Conservation (phyloP, 2,888 invertebrate genomes). For the Lypha dubia region DNA sequence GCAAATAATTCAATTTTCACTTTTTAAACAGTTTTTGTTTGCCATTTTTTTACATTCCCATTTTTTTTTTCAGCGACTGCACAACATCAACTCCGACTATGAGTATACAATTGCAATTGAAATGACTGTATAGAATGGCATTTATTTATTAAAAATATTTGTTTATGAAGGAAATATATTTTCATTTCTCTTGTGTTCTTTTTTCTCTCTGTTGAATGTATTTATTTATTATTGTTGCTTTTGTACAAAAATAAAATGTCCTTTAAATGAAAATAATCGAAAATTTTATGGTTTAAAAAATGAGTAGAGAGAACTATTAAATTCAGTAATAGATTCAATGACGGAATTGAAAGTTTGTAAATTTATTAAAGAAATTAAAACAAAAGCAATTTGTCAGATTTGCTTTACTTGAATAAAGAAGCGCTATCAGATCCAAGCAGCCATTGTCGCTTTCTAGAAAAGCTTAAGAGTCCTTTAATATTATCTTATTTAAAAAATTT, state of each 20-base stretch:
- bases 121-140: slow-evolving; percentile 47
- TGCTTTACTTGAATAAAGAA: too few relatives aligned
- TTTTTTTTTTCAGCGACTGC: slow-evolving; percentile 9
- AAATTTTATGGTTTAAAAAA: neutral
- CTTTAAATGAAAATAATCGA: slow-evolving; percentile 28
- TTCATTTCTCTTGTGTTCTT: slow-evolving; percentile 15
- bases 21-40: slow-evolving; percentile 55
- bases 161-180: slow-evolving; percentile 58
- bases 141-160: slow-evolving; percentile 63
- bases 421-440: too few relatives aligned
- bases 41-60: neutral
- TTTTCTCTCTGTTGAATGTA: too few relatives aligned
- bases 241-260: slow-evolving; percentile 2
- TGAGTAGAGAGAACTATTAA: neutral
- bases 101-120: slow-evolving; percentile 27
- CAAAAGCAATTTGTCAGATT: too few relatives aligned
- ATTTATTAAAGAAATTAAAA: neutral
- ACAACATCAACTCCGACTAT: slow-evolving; percentile 17
- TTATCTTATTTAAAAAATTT: too few relatives aligned
- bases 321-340: neutral
- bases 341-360: neutral
- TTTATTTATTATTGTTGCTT: neutral
- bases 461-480: too few relatives aligned
- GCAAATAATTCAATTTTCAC: slow-evolving; percentile 68
- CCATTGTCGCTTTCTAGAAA: too few relatives aligned